Evolutionary conservation across 2,113 vertebrate genomes (phyloP).

Genomic region (Gobio gobio): DNA sequence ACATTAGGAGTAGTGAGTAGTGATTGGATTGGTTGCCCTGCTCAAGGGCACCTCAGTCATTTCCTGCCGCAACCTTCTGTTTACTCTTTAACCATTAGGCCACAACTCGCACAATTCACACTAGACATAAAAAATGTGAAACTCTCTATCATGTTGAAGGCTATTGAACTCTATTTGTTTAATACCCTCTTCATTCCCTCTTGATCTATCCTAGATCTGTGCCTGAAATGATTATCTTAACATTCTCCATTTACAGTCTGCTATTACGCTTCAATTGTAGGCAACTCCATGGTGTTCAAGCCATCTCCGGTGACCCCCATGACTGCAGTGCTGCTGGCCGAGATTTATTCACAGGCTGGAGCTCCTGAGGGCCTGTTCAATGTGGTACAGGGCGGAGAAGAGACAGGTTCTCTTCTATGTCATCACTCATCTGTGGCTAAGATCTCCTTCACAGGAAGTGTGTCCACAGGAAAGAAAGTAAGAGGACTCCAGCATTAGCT

Average conservation of each 20-base stretch:
- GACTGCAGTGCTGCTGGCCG: constrained; percentile 86
- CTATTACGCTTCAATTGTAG: constrained; percentile 64
- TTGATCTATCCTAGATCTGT: background rate
- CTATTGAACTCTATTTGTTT: background rate
- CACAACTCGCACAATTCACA: too few relatives aligned
- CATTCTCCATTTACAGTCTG: background rate
- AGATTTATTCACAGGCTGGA: constrained; percentile 86
- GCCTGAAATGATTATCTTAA: background rate
- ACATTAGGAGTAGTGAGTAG: too few relatives aligned
- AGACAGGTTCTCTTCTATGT: constrained; percentile 90
- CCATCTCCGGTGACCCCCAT: constrained; percentile 92
- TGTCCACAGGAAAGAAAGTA: constrained; percentile 91
- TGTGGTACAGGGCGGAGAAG: constrained; percentile 88
- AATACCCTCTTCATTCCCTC: background rate
- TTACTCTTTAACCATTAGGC: too few relatives aligned
- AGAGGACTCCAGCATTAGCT: background rate
- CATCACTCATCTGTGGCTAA: constrained; percentile 89
- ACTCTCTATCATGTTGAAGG: too few relatives aligned
- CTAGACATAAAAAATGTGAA: too few relatives aligned
- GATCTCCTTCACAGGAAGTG: constrained; percentile 96
- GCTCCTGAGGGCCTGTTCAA: constrained; percentile 90
- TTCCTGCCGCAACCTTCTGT: too few relatives aligned
- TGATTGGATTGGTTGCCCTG: too few relatives aligned
- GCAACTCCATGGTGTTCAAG: constrained; percentile 97
- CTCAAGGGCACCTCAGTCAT: too few relatives aligned